Percentiles rank a stretch among this genome's conserved stretches.
These are phyloP conservation scores for Troilus luridus DNA, from an alignment of 2,888 invertebrate species.

Conservation along the genomic window DNA sequence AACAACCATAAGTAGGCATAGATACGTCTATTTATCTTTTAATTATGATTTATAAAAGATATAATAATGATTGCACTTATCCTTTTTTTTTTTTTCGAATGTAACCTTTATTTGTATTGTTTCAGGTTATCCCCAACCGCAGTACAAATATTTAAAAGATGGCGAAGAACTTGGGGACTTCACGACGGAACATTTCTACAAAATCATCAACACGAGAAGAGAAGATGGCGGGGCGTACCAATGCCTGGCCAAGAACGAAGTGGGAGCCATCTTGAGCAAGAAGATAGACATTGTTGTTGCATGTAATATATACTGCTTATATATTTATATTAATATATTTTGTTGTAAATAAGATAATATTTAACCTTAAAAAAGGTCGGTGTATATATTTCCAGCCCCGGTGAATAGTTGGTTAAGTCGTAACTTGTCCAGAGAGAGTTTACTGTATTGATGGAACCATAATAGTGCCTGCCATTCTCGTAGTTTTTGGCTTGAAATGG, in stretches of 20 bases:
- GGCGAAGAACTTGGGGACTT: conserved; percentile 84
- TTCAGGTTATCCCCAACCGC: conserved; percentile 91
- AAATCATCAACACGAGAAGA: conserved; percentile 84
- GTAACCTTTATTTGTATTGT: conserved; percentile 64
- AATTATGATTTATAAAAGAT: no score
- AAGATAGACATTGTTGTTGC: conserved; percentile 91
- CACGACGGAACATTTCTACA: conserved; percentile 86
- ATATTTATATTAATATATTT: background rate
- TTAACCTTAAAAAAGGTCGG: background rate
- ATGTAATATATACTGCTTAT: conserved; percentile 78
- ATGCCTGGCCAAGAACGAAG: conserved; percentile 91
- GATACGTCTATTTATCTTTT: no score
- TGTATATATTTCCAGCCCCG: no score
- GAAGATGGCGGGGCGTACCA: conserved; percentile 92
- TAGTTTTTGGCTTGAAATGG: no score
- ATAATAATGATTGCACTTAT: no score
- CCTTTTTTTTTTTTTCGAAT: background rate
- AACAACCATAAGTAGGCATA: no score
- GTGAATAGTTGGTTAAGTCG: no score
- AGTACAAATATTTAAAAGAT: conserved; percentile 93
- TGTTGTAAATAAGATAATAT: background rate
- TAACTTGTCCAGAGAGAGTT: no score
- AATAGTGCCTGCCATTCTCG: no score
- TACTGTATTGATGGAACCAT: no score
- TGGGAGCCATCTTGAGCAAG: conserved; percentile 93